Base-by-base conservation (phyloP, 2,113 vertebrate species). In the Strix uralensis region DNA sequence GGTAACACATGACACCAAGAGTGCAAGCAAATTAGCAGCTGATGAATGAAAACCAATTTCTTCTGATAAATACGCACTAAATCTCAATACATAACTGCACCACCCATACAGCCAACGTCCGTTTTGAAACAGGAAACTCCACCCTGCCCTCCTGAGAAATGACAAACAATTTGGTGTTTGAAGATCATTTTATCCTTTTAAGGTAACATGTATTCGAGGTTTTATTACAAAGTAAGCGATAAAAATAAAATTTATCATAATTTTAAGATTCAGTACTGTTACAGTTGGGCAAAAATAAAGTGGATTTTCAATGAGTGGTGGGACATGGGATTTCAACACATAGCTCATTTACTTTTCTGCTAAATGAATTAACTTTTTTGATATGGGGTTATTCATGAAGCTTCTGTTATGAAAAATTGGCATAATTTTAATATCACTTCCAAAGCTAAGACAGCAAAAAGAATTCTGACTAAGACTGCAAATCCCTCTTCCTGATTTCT, bases 61-160 rank as follows among this genome's bases (percentile, higher is more conserved):
- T 97, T 88, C 71, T 73, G 83, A 90, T 92, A 95, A 94, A 97
- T 85, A 86, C 8, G 4, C 38, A 2, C 66, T 51, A 80, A 89
- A 90, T 94, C 78, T 97, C 91, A 96, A 94, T 67, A 91, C 32
- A 29, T 55, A 95, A 94, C 94, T 80, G 95, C 92, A 90, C 96
- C 97, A 96, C 96, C 92, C 96, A 95, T 36, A 89, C 11, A 95
- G 83, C 66, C 90, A 90, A 94, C 84, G 87, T 92, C 95, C 71
- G 91, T 94, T 97, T 58, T 88, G 96, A 97, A 97, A 97, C 92
- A 97, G 97, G 97, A 97, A 97, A 97, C 97, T 96, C 96, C 97
- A 97, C 96, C 97, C 97, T 92, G 81, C 84, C 89, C 96, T 95
- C 89, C 87, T 59, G 81, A 97, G 95, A 97, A 91, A 97, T 91